A percentile compares a stretch with the other conserved stretches of the same genome.
phyloP scores from a whole-genome alignment of 2,113 vertebrate genomes.

The Vimba vimba region DNA sequence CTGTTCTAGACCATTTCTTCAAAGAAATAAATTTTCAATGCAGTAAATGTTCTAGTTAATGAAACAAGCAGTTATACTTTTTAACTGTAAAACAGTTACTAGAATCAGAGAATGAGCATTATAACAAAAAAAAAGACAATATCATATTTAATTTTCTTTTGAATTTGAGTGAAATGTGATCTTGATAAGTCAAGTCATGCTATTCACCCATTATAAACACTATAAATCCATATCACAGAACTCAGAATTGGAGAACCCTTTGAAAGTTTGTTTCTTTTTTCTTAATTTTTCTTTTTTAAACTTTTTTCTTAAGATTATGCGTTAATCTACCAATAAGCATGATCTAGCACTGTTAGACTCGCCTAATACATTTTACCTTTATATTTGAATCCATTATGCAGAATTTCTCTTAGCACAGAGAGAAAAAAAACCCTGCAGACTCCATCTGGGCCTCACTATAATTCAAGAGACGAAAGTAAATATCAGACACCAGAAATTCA shows the following conservation, averaged over 20 bases:
- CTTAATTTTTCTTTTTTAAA: not conserved
- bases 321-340: not conserved
- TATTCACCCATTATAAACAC: too few species aligned
- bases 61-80: not conserved
- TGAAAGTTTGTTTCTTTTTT: not conserved
- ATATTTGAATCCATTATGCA: not conserved
- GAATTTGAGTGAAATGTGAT: not conserved
- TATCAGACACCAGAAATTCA: not conserved
- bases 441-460: not conserved
- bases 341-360: not conserved
- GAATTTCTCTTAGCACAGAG: not conserved
- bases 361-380: too few species aligned
- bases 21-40: not conserved
- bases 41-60: not conserved
- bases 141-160: not conserved
- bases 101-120: not conserved
- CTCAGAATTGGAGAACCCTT: not conserved
- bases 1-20: not conserved
- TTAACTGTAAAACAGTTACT: too few species aligned
- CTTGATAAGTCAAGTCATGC: too few species aligned
- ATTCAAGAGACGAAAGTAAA: not conserved
- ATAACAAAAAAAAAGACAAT: too few species aligned
- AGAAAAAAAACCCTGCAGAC: not conserved
- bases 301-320: not conserved
- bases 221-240: not conserved